These are phyloP conservation scores for Lordiphosa fenestrarum DNA, from an alignment of 2,888 invertebrate genomes.

Conservation along the genomic window DNA sequence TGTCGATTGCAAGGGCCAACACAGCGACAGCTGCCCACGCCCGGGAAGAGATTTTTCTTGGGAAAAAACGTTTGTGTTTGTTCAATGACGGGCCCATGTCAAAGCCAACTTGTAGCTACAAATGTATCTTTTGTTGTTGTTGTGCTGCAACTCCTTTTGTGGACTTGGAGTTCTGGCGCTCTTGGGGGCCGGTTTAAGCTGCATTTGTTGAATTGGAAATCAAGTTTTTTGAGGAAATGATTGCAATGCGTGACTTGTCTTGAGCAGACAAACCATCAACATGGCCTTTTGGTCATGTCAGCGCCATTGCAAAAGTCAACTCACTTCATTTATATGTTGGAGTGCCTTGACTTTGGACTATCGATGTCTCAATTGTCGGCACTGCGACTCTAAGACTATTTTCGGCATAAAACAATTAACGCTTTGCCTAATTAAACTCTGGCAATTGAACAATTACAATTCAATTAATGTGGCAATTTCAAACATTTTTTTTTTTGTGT, in stretches of 20 bases:
- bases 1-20: constrained; percentile 1
- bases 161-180: constrained; percentile 33
- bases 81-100: constrained; percentile 56
- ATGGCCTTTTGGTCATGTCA: constrained; percentile 50
- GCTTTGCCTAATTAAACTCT: constrained; percentile 48
- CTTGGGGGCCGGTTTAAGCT: constrained; percentile 52
- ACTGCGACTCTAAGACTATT: constrained; percentile 24
- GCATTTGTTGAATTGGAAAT: constrained; percentile 39
- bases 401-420: constrained; percentile 60
- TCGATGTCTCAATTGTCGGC: constrained; percentile 40
- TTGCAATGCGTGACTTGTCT: constrained; percentile 68
- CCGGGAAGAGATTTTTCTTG: not conserved
- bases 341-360: constrained; percentile 20
- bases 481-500: not conserved
- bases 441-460: constrained; percentile 55
- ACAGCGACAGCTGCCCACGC: too few relatives aligned
- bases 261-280: constrained; percentile 27
- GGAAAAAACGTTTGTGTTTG: constrained; percentile 32
- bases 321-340: constrained; percentile 12
- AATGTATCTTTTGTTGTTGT: constrained; percentile 38
- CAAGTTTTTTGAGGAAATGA: constrained; percentile 59
- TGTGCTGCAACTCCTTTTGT: constrained; percentile 26
- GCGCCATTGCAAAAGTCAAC: constrained; percentile 33
- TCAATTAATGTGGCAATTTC: constrained; percentile 45
- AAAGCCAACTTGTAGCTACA: constrained; percentile 61